Percentiles rank a stretch among this genome's conserved stretches.
Conservation (phyloP, 2,797 vertebrate genomes). For the Podarcis lilfordi region DNA sequence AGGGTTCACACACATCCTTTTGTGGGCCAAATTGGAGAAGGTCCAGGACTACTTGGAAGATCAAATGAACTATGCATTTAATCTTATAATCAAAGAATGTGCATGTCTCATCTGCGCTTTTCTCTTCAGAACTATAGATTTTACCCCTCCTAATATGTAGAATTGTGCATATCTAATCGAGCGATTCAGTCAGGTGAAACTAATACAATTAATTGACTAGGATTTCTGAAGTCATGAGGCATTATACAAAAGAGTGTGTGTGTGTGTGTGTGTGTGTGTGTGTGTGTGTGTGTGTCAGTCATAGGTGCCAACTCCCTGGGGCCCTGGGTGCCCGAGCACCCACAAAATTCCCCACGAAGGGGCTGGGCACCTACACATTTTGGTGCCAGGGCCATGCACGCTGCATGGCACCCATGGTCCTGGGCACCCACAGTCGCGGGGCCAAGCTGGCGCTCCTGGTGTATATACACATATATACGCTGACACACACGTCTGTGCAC, state of each 20-base stretch:
- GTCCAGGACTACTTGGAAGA: background rate
- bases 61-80: background rate
- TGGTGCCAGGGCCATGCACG: too few relatives aligned
- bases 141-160: background rate
- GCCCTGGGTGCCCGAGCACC: too few relatives aligned
- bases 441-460: too few relatives aligned
- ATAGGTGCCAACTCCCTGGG: too few relatives aligned
- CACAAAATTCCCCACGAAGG: too few relatives aligned
- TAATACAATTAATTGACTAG: background rate
- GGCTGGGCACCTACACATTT: too few relatives aligned
- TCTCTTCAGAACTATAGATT: background rate
- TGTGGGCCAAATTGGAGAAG: background rate
- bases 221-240: background rate
- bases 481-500: too few relatives aligned
- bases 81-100: background rate
- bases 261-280: background rate
- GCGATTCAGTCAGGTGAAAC: background rate
- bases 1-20: background rate
- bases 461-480: too few relatives aligned
- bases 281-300: too few relatives aligned
- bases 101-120: background rate
- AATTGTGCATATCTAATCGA: background rate
- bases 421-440: too few relatives aligned
- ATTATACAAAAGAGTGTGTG: background rate
- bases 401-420: too few relatives aligned